These are phyloP conservation scores for Amiota minor DNA, from an alignment of 2,888 invertebrate genomes.

Conservation along the genomic window DNA sequence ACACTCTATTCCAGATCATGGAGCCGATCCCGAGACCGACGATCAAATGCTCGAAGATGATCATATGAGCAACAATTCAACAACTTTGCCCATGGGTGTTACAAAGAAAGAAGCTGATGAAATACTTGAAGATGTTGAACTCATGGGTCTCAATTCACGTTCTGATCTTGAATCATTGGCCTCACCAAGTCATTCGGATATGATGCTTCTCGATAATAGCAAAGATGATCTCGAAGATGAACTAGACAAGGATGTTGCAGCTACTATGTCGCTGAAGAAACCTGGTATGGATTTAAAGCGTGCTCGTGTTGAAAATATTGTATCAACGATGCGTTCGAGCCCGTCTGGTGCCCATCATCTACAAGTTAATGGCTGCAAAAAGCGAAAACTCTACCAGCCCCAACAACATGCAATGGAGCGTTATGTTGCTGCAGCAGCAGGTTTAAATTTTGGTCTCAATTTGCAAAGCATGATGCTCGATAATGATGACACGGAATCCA, in stretches of 20 bases:
- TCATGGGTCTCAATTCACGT: conserved; percentile 70
- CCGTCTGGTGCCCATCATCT: conserved; percentile 80
- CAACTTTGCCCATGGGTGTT: conserved; percentile 51
- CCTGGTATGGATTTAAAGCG: conserved; percentile 88
- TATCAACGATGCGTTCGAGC: conserved; percentile 92
- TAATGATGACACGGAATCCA: conserved; percentile 83
- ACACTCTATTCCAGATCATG: conserved; percentile 20
- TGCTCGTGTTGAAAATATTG: conserved; percentile 95
- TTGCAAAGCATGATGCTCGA: conserved; percentile 77
- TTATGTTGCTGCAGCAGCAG: conserved; percentile 76
- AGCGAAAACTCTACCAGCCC: conserved; percentile 95
- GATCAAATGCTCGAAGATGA: conserved; percentile 35
- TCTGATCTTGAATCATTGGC: conserved; percentile 76
- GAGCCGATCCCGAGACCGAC: not conserved
- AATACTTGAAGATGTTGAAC: conserved; percentile 70
- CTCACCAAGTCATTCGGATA: conserved; percentile 75
- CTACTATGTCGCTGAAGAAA: conserved; percentile 74
- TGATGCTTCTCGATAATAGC: conserved; percentile 75
- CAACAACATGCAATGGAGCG: conserved; percentile 89
- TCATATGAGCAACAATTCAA: conserved; percentile 31
- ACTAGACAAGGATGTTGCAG: conserved; percentile 77
- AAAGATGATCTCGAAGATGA: conserved; percentile 81
- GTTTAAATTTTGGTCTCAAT: conserved; percentile 77
- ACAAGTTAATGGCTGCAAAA: conserved; percentile 89
- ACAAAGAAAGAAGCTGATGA: conserved; percentile 72